These are phyloP conservation scores for Euplexia lucipara DNA, from an alignment of 2,888 invertebrate genomes.

Conservation along the genomic window DNA sequence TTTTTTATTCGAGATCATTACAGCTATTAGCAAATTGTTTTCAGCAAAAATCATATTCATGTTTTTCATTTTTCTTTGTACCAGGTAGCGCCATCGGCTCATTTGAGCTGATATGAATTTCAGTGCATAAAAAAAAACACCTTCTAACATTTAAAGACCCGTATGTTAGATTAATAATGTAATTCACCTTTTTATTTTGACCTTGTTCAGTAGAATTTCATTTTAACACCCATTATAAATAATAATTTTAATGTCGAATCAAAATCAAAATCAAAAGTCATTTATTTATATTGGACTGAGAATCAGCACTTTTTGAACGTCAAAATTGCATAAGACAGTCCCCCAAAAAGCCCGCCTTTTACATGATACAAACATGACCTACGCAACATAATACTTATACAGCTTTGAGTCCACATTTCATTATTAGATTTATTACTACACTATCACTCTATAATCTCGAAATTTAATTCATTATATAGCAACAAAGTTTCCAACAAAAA, in stretches of 20 bases:
- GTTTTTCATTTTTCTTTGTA: neutral
- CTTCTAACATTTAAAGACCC: neutral
- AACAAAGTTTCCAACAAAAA: neutral
- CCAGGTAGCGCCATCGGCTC: neutral
- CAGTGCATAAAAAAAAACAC: too few species aligned
- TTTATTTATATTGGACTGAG: too few species aligned
- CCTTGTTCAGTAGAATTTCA: neutral
- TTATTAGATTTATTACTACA: neutral
- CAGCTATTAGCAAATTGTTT: conserved; percentile 7
- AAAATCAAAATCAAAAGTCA: too few species aligned
- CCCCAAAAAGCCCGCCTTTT: too few species aligned
- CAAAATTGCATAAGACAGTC: too few species aligned
- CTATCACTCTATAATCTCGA: neutral
- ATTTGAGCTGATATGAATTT: conserved; percentile 1
- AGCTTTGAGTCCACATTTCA: neutral
- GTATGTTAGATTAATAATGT: neutral
- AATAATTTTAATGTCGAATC: neutral
- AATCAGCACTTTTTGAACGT: too few species aligned
- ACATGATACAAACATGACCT: neutral
- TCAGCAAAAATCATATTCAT: conserved; percentile 8
- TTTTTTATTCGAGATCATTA: conserved; percentile 23
- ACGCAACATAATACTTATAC: neutral
- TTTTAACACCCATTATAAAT: neutral
- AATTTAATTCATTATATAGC: too few species aligned
- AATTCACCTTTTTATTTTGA: neutral